Percentiles rank a stretch among this genome's conserved stretches.
Conservation (phyloP, 2,888 invertebrate genomes). For the Drosophila tripunctata region DNA sequence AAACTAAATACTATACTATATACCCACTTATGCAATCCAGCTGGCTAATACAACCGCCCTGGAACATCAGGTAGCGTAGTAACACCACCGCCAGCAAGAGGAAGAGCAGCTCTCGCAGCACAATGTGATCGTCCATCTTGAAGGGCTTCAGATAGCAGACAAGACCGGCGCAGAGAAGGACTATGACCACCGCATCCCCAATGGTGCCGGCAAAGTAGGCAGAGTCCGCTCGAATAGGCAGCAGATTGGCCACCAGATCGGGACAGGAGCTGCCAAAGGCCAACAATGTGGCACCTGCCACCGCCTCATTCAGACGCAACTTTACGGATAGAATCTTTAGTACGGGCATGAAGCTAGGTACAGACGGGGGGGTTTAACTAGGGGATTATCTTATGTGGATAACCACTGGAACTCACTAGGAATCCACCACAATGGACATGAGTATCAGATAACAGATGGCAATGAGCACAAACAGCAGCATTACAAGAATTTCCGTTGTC, state of each 20-base stretch:
- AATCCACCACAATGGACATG: constrained; percentile 43
- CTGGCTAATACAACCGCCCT: neutral
- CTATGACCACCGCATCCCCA: constrained; percentile 22
- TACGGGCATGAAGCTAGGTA: constrained; percentile 52
- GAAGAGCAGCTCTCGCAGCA: constrained; percentile 48
- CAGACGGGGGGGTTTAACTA: neutral
- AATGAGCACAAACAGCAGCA: constrained; percentile 25
- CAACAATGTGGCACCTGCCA: constrained; percentile 50
- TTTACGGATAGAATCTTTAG: constrained; percentile 50
- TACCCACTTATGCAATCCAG: constrained; percentile 28
- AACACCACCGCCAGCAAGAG: constrained; percentile 31
- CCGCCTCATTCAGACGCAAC: constrained; percentile 52
- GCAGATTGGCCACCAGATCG: constrained; percentile 52
- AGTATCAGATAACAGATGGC: constrained; percentile 29
- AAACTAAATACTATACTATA: too few species aligned
- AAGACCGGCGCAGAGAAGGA: constrained; percentile 50
- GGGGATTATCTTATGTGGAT: neutral
- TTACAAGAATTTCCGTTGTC: constrained; percentile 19
- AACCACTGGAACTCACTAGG: constrained; percentile 33
- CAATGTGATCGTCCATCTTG: constrained; percentile 39
- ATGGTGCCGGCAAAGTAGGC: constrained; percentile 28
- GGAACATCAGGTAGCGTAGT: constrained; percentile 8
- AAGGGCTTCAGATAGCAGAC: constrained; percentile 58
- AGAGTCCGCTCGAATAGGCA: constrained; percentile 23
- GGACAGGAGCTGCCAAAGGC: constrained; percentile 46